These are phyloP conservation scores for Tetrapedia diversipes DNA, from an alignment of 2,888 invertebrate species.

Conservation along the genomic window DNA sequence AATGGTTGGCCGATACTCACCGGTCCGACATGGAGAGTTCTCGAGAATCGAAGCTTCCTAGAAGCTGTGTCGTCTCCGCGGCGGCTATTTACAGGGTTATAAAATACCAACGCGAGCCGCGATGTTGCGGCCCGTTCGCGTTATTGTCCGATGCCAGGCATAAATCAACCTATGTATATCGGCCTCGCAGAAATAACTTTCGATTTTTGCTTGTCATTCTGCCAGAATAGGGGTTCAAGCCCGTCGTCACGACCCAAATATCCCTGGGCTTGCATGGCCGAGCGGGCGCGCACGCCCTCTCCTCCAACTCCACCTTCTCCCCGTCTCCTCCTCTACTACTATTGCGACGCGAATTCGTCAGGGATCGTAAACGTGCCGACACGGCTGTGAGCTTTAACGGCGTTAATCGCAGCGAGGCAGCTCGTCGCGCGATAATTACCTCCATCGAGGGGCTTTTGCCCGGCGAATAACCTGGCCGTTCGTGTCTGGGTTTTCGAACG, in stretches of 20 bases:
- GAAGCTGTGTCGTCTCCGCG: conserved; percentile 33
- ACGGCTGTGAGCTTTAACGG: conserved; percentile 64
- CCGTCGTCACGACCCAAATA: conserved; percentile 62
- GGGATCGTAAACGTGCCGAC: conserved; percentile 69
- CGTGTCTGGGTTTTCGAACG: conserved; percentile 15
- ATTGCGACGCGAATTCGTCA: conserved; percentile 68
- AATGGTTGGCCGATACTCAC: neutral
- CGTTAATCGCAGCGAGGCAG: conserved; percentile 64
- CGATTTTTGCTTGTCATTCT: conserved; percentile 68
- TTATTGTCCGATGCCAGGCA: conserved; percentile 66
- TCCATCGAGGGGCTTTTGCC: conserved; percentile 19
- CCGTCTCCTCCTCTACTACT: conserved; percentile 33
- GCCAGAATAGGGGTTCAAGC: conserved; percentile 64
- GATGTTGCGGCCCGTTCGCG: conserved; percentile 32
- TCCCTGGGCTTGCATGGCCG: conserved; percentile 30
- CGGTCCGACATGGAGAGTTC: conserved; percentile 1
- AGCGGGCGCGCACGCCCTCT: conserved; percentile 7
- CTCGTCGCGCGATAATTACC: conserved; percentile 64
- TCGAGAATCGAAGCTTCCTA: conserved; percentile 52
- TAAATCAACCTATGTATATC: conserved; percentile 65
- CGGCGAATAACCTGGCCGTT: conserved; percentile 13
- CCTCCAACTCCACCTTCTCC: too few relatives aligned
- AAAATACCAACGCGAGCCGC: conserved; percentile 54
- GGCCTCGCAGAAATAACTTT: conserved; percentile 65
- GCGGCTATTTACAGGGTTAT: conserved; percentile 61